These are phyloP conservation scores for Bombyx huttoni DNA, from an alignment of 2,888 invertebrate genomes.

Conservation along the genomic window DNA sequence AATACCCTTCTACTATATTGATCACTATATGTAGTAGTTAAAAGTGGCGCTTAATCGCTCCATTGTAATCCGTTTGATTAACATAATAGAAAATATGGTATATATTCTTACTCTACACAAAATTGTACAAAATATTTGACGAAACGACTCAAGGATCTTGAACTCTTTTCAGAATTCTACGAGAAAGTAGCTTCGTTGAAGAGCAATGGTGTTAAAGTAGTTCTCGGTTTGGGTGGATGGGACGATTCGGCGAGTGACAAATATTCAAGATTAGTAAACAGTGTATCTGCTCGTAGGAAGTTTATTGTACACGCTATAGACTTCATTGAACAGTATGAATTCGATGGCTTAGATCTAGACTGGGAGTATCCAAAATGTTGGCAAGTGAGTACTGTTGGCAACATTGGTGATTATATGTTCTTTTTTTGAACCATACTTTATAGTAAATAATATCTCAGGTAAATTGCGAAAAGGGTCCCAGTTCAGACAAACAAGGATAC, in stretches of 20 bases:
- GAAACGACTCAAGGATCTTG: no score
- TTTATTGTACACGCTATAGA: slow-evolving; percentile 83
- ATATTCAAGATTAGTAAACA: slow-evolving; percentile 86
- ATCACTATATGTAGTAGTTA: neutral
- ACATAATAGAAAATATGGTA: no score
- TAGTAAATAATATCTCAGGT: slow-evolving; percentile 53
- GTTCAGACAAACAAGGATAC: slow-evolving; percentile 85
- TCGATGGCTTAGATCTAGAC: slow-evolving; percentile 93
- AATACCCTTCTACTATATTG: neutral
- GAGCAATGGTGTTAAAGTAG: slow-evolving; percentile 81
- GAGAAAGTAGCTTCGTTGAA: slow-evolving; percentile 85
- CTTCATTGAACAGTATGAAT: slow-evolving; percentile 84
- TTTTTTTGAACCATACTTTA: neutral
- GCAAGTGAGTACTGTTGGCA: slow-evolving; percentile 71
- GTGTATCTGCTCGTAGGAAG: slow-evolving; percentile 76
- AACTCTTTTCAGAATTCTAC: slow-evolving; percentile 77
- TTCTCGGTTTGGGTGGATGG: slow-evolving; percentile 95
- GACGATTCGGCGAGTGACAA: slow-evolving; percentile 94
- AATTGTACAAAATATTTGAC: no score
- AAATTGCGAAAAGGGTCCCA: slow-evolving; percentile 86
- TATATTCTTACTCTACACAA: no score
- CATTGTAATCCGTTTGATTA: no score
- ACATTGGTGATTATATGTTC: neutral
- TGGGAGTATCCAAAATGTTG: slow-evolving; percentile 96
- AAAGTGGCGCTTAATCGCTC: neutral